phyloP scores from a whole-genome alignment of 2,113 vertebrate genomes.

The Labeo catla region DNA sequence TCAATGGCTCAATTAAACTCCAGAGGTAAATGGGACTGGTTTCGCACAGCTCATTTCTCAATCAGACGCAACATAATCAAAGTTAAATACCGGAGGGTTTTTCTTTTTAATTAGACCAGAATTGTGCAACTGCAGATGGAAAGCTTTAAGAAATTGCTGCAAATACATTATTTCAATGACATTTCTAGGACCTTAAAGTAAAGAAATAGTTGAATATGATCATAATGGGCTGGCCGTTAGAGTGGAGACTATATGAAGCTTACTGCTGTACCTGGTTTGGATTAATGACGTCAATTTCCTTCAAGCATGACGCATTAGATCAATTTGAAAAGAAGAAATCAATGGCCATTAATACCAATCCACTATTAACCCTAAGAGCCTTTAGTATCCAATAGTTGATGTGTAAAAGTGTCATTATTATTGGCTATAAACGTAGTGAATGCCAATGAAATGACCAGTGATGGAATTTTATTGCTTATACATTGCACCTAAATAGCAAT shows the following conservation, averaged over 20 bases:
- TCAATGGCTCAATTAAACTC: constrained; percentile 29
- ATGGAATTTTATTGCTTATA: neutral
- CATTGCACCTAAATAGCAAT: neutral
- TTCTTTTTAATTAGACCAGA: constrained; percentile 15
- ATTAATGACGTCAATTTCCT: neutral
- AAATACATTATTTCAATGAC: neutral
- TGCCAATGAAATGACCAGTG: constrained; percentile 19
- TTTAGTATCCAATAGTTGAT: constrained; percentile 33
- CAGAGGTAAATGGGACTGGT: constrained; percentile 27
- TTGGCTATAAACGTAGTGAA: constrained; percentile 25
- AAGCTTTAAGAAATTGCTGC: neutral
- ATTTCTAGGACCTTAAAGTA: neutral
- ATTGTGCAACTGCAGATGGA: constrained; percentile 17
- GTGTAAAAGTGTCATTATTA: constrained; percentile 14
- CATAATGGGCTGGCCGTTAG: neutral
- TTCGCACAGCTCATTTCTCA: constrained; percentile 35
- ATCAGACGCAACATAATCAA: constrained; percentile 14
- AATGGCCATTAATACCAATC: constrained; percentile 14
- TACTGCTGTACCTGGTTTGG: neutral
- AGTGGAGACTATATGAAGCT: neutral
- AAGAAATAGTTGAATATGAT: neutral
- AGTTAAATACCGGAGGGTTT: constrained; percentile 29
- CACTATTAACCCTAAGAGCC: neutral
- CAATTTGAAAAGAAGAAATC: constrained; percentile 20
- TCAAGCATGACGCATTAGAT: neutral